Base-by-base conservation (phyloP, 2,888 invertebrate species). In the Alviniconcha strummeri region DNA sequence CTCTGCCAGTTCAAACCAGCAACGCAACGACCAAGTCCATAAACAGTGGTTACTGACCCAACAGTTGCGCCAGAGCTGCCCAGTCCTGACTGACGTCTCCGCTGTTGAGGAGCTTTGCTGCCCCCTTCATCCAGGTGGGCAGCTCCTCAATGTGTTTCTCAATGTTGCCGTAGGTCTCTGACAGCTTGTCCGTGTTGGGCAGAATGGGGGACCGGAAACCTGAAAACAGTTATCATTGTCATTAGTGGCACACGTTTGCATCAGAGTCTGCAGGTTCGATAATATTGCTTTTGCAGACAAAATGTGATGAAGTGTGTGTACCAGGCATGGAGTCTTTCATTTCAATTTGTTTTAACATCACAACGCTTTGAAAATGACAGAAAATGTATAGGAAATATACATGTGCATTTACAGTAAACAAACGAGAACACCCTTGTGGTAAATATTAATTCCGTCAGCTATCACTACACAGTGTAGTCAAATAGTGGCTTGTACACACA, bases 31-130 rank as follows among this genome's bases (percentile, higher is more conserved):
- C 36, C 36, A 36, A 36, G 36, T 36, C 36, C 36, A 36, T 36
- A 36, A 36, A 0, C 3, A 36, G 36, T 36, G 36, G 36, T 36
- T 1, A 78, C 85, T 86, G 86, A 93, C 93, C 93, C 84, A 94
- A 88, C 79, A 91, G 90, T 82, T 91, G 90, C 0, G 94, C 93
- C 64, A 94, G 89, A 9, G 93, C 90, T 52, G 90, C 88, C 94
- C 94, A 94, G 88, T 94, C 94, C 86, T 92, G 92, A 52, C 92
- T 92, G 64, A 92, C 91, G 54, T 90, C 87, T 11, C 92, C 93
- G n/a, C 91, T 91, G 84, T 92, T 93, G 36, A 94, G 89, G 82
- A 94, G 89, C 88, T 94, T 94, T 57, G 94, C 94, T 6, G 93
- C 93, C 84, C 91, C 91, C 84, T 92, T 93, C 72, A 94, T 90